Evolutionary conservation across 2,113 vertebrate genomes (phyloP).

Genomic region (Plectropomus leopardus): DNA sequence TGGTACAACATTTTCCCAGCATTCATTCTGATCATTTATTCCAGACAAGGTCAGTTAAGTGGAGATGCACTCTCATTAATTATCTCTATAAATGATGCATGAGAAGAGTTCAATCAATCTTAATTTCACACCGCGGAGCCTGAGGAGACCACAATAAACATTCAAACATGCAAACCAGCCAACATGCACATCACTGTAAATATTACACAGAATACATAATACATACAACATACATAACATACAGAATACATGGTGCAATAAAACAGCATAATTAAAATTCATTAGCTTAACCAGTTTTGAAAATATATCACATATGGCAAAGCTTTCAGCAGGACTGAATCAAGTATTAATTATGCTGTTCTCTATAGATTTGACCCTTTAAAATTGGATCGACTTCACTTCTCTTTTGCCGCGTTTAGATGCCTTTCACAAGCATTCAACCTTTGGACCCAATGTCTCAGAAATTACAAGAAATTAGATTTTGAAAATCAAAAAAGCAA

Average conservation of each 20-base stretch:
- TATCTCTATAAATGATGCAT: conserved; percentile 69
- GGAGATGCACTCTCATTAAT: conserved; percentile 58
- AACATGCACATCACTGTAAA: background rate
- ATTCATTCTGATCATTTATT: conserved; percentile 46
- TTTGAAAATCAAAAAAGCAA: too few relatives aligned
- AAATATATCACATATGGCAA: background rate
- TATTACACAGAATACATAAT: background rate
- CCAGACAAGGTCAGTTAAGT: conserved; percentile 61
- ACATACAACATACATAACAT: background rate
- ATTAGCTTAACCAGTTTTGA: background rate
- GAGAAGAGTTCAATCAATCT: conserved; percentile 54
- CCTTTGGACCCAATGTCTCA: too few relatives aligned
- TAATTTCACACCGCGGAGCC: conserved; percentile 46
- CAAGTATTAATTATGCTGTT: background rate
- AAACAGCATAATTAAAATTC: background rate
- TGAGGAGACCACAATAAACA: background rate
- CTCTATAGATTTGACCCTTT: too few relatives aligned
- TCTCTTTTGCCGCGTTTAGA: too few relatives aligned
- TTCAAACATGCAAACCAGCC: background rate
- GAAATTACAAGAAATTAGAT: too few relatives aligned
- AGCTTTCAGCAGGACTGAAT: background rate
- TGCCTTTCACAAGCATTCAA: too few relatives aligned
- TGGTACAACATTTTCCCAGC: conserved; percentile 22
- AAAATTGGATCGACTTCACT: too few relatives aligned
- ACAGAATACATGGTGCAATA: background rate